Percentiles rank a stretch among this genome's conserved stretches.
phyloP scores from a whole-genome alignment of 2,797 vertebrate species.

The Girardinus metallicus region DNA sequence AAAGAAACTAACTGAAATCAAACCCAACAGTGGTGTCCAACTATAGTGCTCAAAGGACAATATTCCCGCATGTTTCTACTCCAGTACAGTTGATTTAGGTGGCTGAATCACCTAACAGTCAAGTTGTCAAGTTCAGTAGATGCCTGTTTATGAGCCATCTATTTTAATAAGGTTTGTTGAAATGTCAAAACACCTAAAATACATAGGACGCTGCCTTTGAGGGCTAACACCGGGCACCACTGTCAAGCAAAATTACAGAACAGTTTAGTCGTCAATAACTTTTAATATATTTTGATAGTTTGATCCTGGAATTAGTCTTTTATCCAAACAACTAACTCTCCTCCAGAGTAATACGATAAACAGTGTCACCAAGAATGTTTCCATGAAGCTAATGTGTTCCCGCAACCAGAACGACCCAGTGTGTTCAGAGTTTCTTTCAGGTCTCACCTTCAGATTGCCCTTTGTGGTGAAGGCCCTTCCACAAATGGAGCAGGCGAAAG shows the following conservation, averaged over 20 bases:
- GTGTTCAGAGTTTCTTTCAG: constrained; percentile 3
- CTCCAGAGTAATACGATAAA: background rate
- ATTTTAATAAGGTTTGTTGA: background rate
- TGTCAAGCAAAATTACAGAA: background rate
- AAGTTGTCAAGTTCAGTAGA: background rate
- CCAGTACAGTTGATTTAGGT: background rate
- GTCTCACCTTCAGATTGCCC: constrained; percentile 98
- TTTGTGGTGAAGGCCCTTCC: constrained; percentile 99
- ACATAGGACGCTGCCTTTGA: background rate
- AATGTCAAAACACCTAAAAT: background rate
- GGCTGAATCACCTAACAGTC: background rate
- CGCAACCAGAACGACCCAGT: background rate
- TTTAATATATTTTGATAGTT: background rate
- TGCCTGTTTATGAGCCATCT: background rate
- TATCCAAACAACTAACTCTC: background rate
- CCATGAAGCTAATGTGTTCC: background rate
- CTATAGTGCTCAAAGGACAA: background rate
- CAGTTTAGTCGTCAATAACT: background rate
- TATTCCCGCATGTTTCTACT: background rate
- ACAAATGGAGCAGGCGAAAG: constrained; percentile 98
- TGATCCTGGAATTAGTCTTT: background rate
- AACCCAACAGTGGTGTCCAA: background rate
- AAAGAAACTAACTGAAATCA: background rate
- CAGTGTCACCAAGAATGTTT: background rate
- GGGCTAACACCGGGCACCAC: background rate